A percentile compares a stretch with the other conserved stretches of the same genome.
Evolutionary conservation across 2,888 invertebrate species (phyloP).

Genomic region (Agonum fuliginosum): DNA sequence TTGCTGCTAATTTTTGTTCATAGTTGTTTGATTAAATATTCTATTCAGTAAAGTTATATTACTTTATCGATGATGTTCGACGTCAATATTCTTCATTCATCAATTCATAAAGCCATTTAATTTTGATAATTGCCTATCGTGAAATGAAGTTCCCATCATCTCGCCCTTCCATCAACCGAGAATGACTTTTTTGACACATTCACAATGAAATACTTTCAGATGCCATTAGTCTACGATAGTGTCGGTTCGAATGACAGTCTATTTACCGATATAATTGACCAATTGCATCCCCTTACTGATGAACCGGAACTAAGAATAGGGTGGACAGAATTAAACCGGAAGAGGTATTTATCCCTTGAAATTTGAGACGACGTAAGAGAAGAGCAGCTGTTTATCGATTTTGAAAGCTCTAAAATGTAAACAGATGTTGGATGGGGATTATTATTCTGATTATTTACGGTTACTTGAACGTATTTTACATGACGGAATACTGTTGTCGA

Average conservation of each 20-base stretch:
- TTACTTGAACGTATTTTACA: not conserved
- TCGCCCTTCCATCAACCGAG: not conserved
- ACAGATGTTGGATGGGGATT: constrained; percentile 5
- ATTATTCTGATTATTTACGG: not conserved
- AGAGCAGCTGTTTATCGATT: constrained; percentile 35
- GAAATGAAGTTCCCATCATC: too few relatives aligned
- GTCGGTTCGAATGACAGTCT: constrained; percentile 28
- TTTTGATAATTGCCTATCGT: too few relatives aligned
- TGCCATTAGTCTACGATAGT: constrained; percentile 9
- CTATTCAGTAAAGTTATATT: too few relatives aligned
- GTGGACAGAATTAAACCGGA: constrained; percentile 4
- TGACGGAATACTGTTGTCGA: not conserved
- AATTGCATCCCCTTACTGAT: constrained; percentile 28
- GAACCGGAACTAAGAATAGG: constrained; percentile 40
- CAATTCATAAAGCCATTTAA: too few relatives aligned
- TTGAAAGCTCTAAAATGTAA: constrained; percentile 9
- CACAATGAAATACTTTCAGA: constrained; percentile 27
- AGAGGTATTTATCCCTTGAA: constrained; percentile 31
- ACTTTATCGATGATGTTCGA: too few relatives aligned
- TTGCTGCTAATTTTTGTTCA: too few relatives aligned
- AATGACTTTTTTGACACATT: constrained; percentile 20
- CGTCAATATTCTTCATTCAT: too few relatives aligned
- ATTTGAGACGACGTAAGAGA: not conserved
- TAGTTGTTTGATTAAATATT: too few relatives aligned
- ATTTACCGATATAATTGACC: constrained; percentile 41